Base-by-base conservation (phyloP, 2,888 invertebrate species). In the Venusia cambrica region DNA sequence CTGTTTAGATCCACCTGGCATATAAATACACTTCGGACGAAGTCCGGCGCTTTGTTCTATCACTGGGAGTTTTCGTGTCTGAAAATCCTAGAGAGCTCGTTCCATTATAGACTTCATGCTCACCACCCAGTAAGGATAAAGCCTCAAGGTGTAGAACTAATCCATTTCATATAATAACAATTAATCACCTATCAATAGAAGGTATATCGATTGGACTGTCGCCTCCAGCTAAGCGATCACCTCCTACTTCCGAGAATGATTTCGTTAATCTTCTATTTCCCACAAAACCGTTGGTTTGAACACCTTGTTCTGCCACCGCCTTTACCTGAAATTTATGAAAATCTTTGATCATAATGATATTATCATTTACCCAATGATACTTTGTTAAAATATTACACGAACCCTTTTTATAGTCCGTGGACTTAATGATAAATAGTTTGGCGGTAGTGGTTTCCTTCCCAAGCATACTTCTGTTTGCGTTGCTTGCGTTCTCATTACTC, bases 401-500 rank as follows among this genome's bases (percentile, higher is more conserved):
- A 92, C 92, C 87, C 94, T 90, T 72, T 95, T 94, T 21, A 94
- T 92, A 16, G 95, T 94, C 43, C 94, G 83, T 3, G 96, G 96
- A 75, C 95, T 95, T 10, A 95, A 75, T 6, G 93, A 92, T 44
- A 92, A 88, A 56, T 91, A 89, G 51, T 90, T 89, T 2, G 93
- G 92, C n/a, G 93, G 90, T 27, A 89, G 70, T n/a, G 90, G 91
- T 76, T 91, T 92, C 56, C 92, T 89, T 54, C 92, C 91, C 62
- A 92, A 79, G 63, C 91, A 91, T 12, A 92, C 90, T 85, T 97
- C 97, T 2, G 93, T 96, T 80, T 97, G 97, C 2, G 97, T 97
- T 6, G 97, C 96, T 80, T 97, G 97, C 0, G 96, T 96, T 73
- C 96, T 94, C 96, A 96, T 96, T 0, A 93, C 92, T 16, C 93